Percentiles rank a stretch among this genome's conserved stretches.
Conservation (phyloP, 2,888 invertebrate genomes). For the Caenorhabditis sp. region DNA sequence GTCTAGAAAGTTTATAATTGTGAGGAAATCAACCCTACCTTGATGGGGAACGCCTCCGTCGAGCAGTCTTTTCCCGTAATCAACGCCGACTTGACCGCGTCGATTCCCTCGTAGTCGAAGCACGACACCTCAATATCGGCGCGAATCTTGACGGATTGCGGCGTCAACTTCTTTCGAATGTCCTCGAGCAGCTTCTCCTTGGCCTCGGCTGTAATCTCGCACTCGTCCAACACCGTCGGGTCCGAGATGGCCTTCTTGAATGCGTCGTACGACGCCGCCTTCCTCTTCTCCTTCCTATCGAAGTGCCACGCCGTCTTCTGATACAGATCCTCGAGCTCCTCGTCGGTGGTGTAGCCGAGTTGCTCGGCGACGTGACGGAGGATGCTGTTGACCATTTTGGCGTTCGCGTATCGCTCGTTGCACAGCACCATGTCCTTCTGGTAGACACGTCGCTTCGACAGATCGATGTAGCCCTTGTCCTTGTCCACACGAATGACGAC, state of each 20-base stretch:
- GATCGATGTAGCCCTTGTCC: slow-evolving; percentile 99
- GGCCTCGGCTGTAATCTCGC: slow-evolving; percentile 93
- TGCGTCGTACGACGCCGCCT: slow-evolving; percentile 96
- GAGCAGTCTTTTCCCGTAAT: slow-evolving; percentile 93
- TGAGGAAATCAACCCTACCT: slow-evolving; percentile 84
- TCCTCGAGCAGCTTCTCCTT: slow-evolving; percentile 94
- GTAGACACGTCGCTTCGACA: slow-evolving; percentile 98
- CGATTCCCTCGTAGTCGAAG: slow-evolving; percentile 98
- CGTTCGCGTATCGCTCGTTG: slow-evolving; percentile 96
- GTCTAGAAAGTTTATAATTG: no score
- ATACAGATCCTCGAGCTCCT: slow-evolving; percentile 89
- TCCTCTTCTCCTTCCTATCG: slow-evolving; percentile 96
- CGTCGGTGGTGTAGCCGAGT: slow-evolving; percentile 92
- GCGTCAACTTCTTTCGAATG: slow-evolving; percentile 95
- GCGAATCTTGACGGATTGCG: slow-evolving; percentile 95
- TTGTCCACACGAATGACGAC: slow-evolving; percentile 99
- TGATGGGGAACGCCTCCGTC: slow-evolving; percentile 95
- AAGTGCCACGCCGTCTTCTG: slow-evolving; percentile 94
- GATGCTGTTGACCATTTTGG: slow-evolving; percentile 86
- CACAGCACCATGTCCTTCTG: slow-evolving; percentile 98
- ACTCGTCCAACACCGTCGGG: slow-evolving; percentile 95
- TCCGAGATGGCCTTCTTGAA: slow-evolving; percentile 98
- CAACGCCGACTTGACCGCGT: slow-evolving; percentile 94
- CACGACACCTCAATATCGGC: slow-evolving; percentile 91
- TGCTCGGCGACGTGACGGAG: slow-evolving; percentile 97